Conservation (phyloP, 2,797 vertebrate genomes). For the Ficedula albicollis region DNA sequence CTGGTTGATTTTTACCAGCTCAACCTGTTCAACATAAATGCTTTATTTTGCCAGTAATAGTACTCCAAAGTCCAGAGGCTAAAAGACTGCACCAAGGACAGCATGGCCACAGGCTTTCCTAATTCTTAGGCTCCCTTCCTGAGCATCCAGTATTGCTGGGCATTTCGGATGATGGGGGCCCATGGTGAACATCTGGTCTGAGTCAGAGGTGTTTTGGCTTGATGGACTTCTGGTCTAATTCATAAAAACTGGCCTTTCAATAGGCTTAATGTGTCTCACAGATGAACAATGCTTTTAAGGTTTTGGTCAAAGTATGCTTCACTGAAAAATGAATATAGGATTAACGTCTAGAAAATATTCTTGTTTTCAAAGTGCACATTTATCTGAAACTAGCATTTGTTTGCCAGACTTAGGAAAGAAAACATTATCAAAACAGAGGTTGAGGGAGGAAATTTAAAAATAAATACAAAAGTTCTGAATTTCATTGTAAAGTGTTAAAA, state of each 20-base stretch:
- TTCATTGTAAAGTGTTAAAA: neutral
- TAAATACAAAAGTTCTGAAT: neutral
- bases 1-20: neutral
- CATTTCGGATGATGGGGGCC: neutral
- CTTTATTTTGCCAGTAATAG: neutral
- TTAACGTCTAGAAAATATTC: neutral
- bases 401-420: neutral
- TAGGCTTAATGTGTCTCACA: neutral
- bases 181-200: neutral
- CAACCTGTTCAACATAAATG: neutral
- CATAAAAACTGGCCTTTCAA: neutral
- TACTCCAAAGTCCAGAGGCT: neutral
- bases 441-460: neutral
- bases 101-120: neutral
- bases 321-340: neutral
- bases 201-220: neutral
- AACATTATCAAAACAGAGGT: neutral
- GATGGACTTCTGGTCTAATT: neutral
- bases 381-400: neutral
- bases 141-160: neutral
- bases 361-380: neutral
- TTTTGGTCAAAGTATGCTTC: neutral
- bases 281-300: neutral
- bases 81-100: neutral
- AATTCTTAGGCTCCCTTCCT: neutral